Conservation (phyloP, 2,888 invertebrate species). For the Coenonympha glycerion region DNA sequence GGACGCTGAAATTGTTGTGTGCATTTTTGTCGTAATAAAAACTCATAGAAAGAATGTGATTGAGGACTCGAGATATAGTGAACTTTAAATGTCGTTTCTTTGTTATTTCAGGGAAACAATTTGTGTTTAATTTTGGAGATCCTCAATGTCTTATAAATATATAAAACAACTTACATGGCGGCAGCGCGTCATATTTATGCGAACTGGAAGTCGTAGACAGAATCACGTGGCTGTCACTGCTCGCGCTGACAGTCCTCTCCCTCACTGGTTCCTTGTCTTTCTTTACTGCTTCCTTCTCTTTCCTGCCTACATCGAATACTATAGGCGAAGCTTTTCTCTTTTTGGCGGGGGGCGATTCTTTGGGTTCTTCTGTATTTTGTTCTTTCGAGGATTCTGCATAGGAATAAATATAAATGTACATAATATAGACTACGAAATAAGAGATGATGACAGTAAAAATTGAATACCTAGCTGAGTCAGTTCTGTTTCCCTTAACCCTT, state of each 20-base stretch:
- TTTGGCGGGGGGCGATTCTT: slow-evolving; percentile 38
- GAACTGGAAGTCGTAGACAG: slow-evolving; percentile 49
- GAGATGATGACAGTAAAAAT: background rate
- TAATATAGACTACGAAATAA: background rate
- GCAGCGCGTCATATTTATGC: slow-evolving; percentile 77
- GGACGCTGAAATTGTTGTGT: too few relatives aligned
- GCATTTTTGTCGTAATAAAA: too few relatives aligned
- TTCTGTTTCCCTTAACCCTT: too few relatives aligned
- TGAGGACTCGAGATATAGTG: too few relatives aligned
- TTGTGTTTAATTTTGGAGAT: too few relatives aligned
- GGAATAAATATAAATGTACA: too few relatives aligned
- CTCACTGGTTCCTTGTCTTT: slow-evolving; percentile 50
- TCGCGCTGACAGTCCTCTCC: slow-evolving; percentile 66
- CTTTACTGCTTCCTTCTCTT: slow-evolving; percentile 48
- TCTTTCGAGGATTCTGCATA: slow-evolving; percentile 17
- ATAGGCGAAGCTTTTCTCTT: slow-evolving; percentile 75
- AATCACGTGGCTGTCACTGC: slow-evolving; percentile 59
- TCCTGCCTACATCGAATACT: slow-evolving; percentile 67
- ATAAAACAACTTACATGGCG: slow-evolving; percentile 68
- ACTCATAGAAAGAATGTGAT: too few relatives aligned
- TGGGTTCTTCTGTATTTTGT: slow-evolving; percentile 17
- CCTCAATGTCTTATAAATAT: background rate
- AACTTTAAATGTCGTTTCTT: too few relatives aligned
- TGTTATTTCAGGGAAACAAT: too few relatives aligned
- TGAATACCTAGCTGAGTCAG: too few relatives aligned